phyloP scores from a whole-genome alignment of 1,140 invertebrate genomes.

The Saccostrea cuccullata region DNA sequence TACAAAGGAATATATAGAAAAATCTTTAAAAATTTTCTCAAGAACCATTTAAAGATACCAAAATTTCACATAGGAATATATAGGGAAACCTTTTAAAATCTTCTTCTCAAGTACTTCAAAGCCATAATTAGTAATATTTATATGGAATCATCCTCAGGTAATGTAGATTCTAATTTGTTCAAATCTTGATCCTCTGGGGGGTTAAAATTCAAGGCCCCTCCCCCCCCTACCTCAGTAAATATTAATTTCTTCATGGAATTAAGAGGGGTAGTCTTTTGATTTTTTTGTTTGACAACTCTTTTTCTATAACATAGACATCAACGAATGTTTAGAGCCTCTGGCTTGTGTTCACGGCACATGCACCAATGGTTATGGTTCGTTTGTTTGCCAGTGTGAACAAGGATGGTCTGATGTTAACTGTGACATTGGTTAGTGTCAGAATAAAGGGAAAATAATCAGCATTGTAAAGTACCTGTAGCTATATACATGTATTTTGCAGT shows the following conservation, averaged over 20 bases:
- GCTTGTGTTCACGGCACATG: background rate
- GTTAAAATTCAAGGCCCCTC: too few relatives aligned
- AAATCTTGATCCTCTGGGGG: too few relatives aligned
- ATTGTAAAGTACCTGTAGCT: background rate
- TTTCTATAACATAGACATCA: constrained; percentile 4
- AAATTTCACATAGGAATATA: too few relatives aligned
- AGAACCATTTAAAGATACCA: too few relatives aligned
- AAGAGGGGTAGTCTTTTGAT: background rate
- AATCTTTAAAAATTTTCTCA: too few relatives aligned
- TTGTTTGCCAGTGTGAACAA: constrained; percentile 19
- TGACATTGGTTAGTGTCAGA: constrained; percentile 35
- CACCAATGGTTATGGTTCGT: constrained; percentile 27
- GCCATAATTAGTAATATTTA: too few relatives aligned
- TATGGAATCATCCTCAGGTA: too few relatives aligned
- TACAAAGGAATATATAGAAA: too few relatives aligned
- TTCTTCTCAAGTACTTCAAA: too few relatives aligned
- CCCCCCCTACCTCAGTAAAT: too few relatives aligned
- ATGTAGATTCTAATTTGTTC: too few relatives aligned
- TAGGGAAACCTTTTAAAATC: too few relatives aligned
- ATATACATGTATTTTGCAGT: background rate
- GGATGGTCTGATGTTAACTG: background rate
- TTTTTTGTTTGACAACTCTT: background rate
- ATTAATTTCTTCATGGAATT: background rate
- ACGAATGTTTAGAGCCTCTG: background rate
- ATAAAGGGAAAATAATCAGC: background rate